These are phyloP conservation scores for Phoxinus phoxinus DNA, from an alignment of 2,113 vertebrate genomes.

Conservation along the genomic window DNA sequence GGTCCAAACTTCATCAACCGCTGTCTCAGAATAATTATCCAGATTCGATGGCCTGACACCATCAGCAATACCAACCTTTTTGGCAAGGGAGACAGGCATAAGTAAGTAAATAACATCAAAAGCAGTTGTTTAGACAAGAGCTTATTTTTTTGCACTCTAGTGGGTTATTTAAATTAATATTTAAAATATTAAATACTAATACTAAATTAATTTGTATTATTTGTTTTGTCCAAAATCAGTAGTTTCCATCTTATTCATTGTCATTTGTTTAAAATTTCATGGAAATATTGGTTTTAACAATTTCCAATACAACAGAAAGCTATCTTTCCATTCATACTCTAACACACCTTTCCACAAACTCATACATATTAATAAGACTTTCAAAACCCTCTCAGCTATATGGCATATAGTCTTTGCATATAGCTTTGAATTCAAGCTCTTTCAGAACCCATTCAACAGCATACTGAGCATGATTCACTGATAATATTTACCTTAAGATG, in stretches of 20 bases:
- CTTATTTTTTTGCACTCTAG: too few relatives aligned
- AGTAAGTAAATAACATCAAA: too few relatives aligned
- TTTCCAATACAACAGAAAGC: background rate
- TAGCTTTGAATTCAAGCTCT: conserved; percentile 11
- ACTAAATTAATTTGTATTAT: background rate
- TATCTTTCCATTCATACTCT: background rate
- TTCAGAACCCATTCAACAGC: conserved; percentile 20
- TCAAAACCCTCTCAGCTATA: background rate
- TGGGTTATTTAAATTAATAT: too few relatives aligned
- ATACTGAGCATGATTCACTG: conserved; percentile 18
- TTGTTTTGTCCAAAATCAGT: background rate
- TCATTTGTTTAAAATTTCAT: background rate
- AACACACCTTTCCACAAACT: conserved; percentile 25
- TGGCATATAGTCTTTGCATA: conserved; percentile 16
- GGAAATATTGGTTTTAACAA: background rate
- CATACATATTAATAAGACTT: conserved; percentile 5
- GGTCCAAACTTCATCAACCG: too few relatives aligned
- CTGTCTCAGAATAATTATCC: too few relatives aligned
- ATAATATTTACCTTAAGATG: conserved; percentile 37
- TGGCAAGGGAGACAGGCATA: too few relatives aligned
- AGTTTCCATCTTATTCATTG: background rate
- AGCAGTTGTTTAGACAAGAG: too few relatives aligned
- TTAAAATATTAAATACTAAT: too few relatives aligned
- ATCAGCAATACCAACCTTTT: too few relatives aligned
- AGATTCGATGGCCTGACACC: too few relatives aligned